phyloP scores from a whole-genome alignment of 2,888 invertebrate species.

The Brachyopa scutellaris region DNA sequence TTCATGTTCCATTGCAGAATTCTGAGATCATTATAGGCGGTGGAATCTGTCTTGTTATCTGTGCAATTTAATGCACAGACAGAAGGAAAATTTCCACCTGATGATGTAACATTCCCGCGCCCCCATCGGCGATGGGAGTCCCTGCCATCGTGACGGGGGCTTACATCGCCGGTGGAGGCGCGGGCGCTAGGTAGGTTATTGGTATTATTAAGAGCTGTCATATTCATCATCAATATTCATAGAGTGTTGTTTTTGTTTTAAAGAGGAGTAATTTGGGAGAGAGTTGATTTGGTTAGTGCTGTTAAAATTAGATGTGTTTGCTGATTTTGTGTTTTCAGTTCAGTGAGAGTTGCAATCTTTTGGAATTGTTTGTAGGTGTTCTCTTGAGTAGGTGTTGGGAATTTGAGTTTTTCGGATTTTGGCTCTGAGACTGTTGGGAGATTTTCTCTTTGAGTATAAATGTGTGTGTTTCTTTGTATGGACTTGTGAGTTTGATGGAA shows the following conservation, averaged over 20 bases:
- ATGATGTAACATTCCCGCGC: too few relatives aligned
- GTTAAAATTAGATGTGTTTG: not conserved
- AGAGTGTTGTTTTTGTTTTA: not conserved
- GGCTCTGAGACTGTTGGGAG: not conserved
- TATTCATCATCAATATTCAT: conserved; percentile 12
- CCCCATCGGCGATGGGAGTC: too few relatives aligned
- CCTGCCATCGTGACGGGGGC: too few relatives aligned
- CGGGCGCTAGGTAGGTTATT: too few relatives aligned
- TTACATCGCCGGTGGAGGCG: too few relatives aligned
- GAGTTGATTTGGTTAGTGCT: not conserved
- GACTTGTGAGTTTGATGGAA: not conserved
- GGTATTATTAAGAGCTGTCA: too few relatives aligned
- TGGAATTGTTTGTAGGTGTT: not conserved
- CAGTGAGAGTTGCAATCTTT: not conserved
- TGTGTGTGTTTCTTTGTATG: not conserved
- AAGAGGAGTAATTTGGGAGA: not conserved
- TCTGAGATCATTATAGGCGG: conserved; percentile 17
- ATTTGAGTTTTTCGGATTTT: not conserved
- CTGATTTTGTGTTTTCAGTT: not conserved
- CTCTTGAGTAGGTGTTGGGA: not conserved
- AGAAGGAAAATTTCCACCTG: too few relatives aligned
- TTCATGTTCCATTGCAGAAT: conserved; percentile 31
- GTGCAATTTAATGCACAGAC: conserved; percentile 6
- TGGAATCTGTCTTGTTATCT: not conserved
- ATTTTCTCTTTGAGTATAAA: not conserved